phyloP scores from a whole-genome alignment of 2,888 invertebrate genomes.

The Melanostoma mellinum region DNA sequence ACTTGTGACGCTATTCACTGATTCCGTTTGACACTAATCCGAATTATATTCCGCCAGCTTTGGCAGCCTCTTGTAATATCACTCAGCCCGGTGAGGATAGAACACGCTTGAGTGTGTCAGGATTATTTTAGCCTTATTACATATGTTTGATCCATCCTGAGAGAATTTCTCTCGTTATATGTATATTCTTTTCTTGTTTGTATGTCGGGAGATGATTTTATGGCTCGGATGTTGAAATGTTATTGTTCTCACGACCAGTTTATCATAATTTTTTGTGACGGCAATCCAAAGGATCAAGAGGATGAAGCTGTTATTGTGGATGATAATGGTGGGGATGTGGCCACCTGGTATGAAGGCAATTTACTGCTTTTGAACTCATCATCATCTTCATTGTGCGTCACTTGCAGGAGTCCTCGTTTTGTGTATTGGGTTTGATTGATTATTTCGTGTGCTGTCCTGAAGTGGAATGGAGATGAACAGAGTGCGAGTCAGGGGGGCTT shows the following conservation, averaged over 20 bases:
- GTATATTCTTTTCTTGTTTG: slow-evolving; percentile 1
- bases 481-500: neutral
- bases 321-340: slow-evolving; percentile 22
- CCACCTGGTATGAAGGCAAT: slow-evolving; percentile 46
- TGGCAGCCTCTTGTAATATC: slow-evolving; percentile 50
- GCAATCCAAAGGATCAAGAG: slow-evolving; percentile 38
- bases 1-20: slow-evolving; percentile 56
- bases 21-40: slow-evolving; percentile 66
- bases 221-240: slow-evolving; percentile 19
- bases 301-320: slow-evolving; percentile 41
- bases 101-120: slow-evolving; percentile 9
- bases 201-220: slow-evolving; percentile 36
- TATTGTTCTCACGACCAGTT: slow-evolving; percentile 44
- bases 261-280: slow-evolving; percentile 31
- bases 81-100: slow-evolving; percentile 18
- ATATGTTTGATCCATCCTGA: slow-evolving; percentile 37
- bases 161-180: neutral
- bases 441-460: slow-evolving; percentile 32
- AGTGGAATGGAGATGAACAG: neutral
- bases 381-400: slow-evolving; percentile 45
- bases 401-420: slow-evolving; percentile 50
- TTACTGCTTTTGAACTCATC: slow-evolving; percentile 64
- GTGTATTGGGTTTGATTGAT: slow-evolving; percentile 64
- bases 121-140: slow-evolving; percentile 58
- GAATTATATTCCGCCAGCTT: slow-evolving; percentile 53